These are phyloP conservation scores for Bos indicus DNA, from an alignment of 2,113 vertebrate species.

Conservation along the genomic window DNA sequence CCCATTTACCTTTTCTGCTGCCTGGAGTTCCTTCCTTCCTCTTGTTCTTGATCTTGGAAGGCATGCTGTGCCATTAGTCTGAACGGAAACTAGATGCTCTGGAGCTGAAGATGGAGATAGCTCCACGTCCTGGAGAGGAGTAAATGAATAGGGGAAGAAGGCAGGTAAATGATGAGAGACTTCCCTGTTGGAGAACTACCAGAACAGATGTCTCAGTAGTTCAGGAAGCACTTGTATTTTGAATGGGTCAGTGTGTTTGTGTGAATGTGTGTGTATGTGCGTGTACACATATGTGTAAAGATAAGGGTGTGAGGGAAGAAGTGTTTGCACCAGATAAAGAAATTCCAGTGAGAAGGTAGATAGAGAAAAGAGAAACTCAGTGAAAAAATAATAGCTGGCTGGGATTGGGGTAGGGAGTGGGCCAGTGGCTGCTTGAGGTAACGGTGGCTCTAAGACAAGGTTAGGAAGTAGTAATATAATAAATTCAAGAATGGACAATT, in stretches of 20 bases:
- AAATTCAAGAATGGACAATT: background rate
- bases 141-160: background rate
- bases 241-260: background rate
- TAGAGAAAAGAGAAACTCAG: background rate
- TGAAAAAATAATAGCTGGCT: background rate
- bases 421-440: background rate
- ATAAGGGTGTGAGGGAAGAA: background rate
- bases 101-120: constrained; percentile 33
- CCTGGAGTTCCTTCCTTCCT: background rate
- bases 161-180: background rate
- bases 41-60: background rate
- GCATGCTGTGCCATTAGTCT: background rate
- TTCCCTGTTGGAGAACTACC: background rate
- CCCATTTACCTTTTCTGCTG: constrained; percentile 19
- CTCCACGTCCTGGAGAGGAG: background rate
- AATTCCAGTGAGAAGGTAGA: background rate
- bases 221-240: background rate
- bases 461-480: background rate
- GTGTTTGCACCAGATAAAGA: background rate
- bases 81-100: background rate
- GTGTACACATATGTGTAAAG: background rate
- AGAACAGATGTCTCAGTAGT: background rate
- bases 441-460: background rate
- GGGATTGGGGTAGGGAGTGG: background rate
- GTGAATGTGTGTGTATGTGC: background rate